Evolutionary conservation across 37 sponge, comb jelly and placozoan species (phyloP), one percentile per base, ranked within the genome.

Genomic region (Eunapius fragilis): DNA sequence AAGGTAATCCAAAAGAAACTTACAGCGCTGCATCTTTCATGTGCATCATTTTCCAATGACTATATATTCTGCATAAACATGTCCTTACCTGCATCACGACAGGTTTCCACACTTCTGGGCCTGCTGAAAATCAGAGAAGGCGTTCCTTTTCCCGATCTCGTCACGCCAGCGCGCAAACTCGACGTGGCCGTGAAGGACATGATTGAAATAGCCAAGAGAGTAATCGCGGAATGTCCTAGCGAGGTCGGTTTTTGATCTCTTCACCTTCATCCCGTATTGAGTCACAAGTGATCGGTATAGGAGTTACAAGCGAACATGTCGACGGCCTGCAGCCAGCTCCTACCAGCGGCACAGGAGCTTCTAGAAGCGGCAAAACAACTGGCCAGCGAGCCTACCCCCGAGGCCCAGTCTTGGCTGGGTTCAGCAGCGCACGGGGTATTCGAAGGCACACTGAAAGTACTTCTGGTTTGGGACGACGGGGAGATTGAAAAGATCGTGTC

Each of bases 391-490:
- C 81, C 84, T 1, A 38, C 31, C 36, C 79, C 74, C 26, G 49
- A 36, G 37, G 45, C 49, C 22, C 71, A 77, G 67, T 7, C 69
- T n/a, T 32, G 79, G 36, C 76, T 93, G 24, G 47, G 74, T n/a
- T 34, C 38, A 6, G 80, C 92, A 0, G 76, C 86, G 36, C 72
- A 87, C 13, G 80, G 81, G 12, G 80, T 94, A 25, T 85, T 87
- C 17, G 85, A 91, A 68, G 86, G 92, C 70, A 91, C 92, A 19
- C 71, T 94, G 85, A 88, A 87, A 67, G 45, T 95, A 31, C 76
- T 95, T 36, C 47, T 95, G 25, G 82, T 79, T 22, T 92, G 93
- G 90, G 96, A 95, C 80, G 82, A 84, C 25, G 82, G 80, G 19
- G 95, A 94, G 68, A 89, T 92, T n/a, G 24, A 82, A 9, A 89